A percentile compares a stretch with the other conserved stretches of the same genome.
Evolutionary conservation across 1,140 invertebrate genomes (phyloP).

Genomic region (Lepidurus packardi): DNA sequence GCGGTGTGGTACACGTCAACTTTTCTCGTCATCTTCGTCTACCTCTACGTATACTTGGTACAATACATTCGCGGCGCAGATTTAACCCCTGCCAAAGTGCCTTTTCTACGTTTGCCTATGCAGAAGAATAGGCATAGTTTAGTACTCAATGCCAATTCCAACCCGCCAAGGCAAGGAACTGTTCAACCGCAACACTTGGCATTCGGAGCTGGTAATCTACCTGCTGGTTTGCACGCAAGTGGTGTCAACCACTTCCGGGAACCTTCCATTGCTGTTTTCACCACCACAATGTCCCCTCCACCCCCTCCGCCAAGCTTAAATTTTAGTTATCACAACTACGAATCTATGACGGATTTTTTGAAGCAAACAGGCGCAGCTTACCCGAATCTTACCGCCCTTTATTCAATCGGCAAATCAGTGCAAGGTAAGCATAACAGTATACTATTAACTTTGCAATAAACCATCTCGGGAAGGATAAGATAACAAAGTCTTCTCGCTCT

Average conservation of each 20-base stretch:
- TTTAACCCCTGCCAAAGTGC: conserved; percentile 25
- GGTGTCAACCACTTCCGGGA: conserved; percentile 11
- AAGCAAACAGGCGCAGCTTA: conserved; percentile 43
- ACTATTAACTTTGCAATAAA: conserved; percentile 26
- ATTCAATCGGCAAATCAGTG: conserved; percentile 50
- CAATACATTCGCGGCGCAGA: conserved; percentile 45
- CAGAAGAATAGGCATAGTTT: neutral
- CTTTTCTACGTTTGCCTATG: neutral
- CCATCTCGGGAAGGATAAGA: too few relatives aligned
- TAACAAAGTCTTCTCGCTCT: too few relatives aligned
- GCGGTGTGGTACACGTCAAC: conserved; percentile 47
- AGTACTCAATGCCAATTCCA: neutral
- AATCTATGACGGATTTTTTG: conserved; percentile 47
- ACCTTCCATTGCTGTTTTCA: neutral
- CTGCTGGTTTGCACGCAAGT: conserved; percentile 7
- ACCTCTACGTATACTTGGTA: conserved; percentile 46
- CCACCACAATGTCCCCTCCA: conserved; percentile 4
- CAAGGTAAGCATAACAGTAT: conserved; percentile 47
- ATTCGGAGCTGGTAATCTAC: neutral
- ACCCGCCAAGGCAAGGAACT: neutral
- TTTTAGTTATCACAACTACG: conserved; percentile 49
- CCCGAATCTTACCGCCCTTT: conserved; percentile 47
- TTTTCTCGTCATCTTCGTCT: conserved; percentile 46
- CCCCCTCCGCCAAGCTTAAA: conserved; percentile 8
- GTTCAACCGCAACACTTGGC: conserved; percentile 1